A percentile compares a stretch with the other conserved stretches of the same genome.
phyloP scores from a whole-genome alignment of 1,140 invertebrate genomes.

The Eufriesea mexicana region DNA sequence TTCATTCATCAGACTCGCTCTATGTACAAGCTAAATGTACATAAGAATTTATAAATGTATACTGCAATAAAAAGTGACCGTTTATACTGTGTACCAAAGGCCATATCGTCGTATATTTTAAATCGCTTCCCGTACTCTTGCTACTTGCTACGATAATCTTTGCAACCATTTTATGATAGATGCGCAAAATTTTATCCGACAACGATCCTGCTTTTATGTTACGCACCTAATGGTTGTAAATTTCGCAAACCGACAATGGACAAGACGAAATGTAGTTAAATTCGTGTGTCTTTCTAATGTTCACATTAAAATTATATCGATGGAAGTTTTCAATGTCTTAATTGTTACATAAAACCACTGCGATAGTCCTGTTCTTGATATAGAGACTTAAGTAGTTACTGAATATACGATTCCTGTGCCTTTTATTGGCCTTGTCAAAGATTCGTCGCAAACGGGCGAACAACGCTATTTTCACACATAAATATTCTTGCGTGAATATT shows the following conservation, averaged over 20 bases:
- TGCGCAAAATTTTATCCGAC: conserved; percentile 22
- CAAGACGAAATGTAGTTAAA: conserved; percentile 16
- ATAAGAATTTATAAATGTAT: conserved; percentile 59
- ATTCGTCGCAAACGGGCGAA: conserved; percentile 4
- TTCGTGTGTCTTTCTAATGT: conserved; percentile 40
- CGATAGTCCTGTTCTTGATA: conserved; percentile 28
- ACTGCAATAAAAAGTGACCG: conserved; percentile 62
- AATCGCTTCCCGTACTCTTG: conserved; percentile 45
- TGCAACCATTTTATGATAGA: neutral
- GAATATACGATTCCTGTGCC: conserved; percentile 3
- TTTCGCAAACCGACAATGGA: neutral
- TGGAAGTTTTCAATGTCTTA: conserved; percentile 45
- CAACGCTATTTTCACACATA: neutral
- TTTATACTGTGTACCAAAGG: conserved; percentile 65
- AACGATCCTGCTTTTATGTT: conserved; percentile 30
- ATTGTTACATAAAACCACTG: conserved; percentile 61
- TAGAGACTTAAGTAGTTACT: conserved; percentile 56
- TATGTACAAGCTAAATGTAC: conserved; percentile 70
- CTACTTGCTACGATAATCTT: conserved; percentile 23
- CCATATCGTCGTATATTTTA: conserved; percentile 60
- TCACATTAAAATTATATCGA: conserved; percentile 16
- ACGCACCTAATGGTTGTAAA: conserved; percentile 26
- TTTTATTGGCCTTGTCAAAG: neutral
- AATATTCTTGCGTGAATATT: neutral
- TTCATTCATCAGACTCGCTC: conserved; percentile 54